Conservation (phyloP, 2,888 invertebrate genomes). For the Cephus nigrinus region DNA sequence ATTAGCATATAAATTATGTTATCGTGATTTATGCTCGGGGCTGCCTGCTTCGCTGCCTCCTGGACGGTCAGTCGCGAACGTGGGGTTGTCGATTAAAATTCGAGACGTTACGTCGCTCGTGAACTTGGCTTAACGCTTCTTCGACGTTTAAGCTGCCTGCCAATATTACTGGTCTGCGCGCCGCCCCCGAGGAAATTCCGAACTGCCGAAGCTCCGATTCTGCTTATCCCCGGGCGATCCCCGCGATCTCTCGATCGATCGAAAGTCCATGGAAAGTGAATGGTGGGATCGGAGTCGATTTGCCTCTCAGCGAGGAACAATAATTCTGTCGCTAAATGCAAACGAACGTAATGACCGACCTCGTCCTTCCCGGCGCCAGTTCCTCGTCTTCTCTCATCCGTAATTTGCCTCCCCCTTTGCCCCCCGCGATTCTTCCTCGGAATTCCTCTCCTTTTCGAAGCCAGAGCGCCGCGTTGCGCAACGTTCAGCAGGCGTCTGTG, state of each 20-base stretch:
- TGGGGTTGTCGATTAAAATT: conserved; percentile 51
- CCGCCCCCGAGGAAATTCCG: not conserved
- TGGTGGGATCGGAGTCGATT: not conserved
- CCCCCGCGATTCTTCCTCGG: not conserved
- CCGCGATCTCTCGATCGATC: not conserved
- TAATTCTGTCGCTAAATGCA: not conserved
- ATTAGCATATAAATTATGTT: conserved; percentile 65
- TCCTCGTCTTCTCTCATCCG: not conserved
- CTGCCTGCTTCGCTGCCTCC: conserved; percentile 18
- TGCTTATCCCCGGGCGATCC: no score
- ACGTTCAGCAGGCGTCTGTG: conserved; percentile 44
- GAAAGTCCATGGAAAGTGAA: not conserved
- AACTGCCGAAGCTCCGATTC: not conserved
- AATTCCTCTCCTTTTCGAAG: conserved; percentile 2
- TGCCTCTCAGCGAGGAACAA: not conserved
- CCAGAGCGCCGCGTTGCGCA: conserved; percentile 51
- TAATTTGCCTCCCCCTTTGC: not conserved
- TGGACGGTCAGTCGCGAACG: conserved; percentile 18
- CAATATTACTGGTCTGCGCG: not conserved
- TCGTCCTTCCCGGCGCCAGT: not conserved
- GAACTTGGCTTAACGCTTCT: not conserved
- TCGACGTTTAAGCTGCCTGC: not conserved
- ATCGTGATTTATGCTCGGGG: conserved; percentile 60
- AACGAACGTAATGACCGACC: not conserved
- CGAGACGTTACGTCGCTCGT: conserved; percentile 13